Base-by-base conservation (phyloP, 2,797 vertebrate species). In the Limnodromus scolopaceus region DNA sequence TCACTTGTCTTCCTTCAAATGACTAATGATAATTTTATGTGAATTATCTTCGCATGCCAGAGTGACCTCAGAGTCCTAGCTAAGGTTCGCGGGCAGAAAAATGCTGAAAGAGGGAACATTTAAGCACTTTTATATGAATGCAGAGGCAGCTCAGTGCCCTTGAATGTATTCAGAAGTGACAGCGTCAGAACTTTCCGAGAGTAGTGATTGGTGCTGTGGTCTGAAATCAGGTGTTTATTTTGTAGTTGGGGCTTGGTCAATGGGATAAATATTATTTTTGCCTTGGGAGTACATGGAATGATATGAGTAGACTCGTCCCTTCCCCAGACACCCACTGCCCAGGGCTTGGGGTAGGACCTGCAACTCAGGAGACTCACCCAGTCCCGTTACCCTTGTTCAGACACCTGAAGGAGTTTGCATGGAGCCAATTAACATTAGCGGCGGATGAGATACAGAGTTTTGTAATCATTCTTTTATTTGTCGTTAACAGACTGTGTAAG, bases 21-120 rank as follows among this genome's bases (percentile, higher is more conserved):
- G 75, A 85, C 75, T 72, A 72, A 89, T 55, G 74, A 80, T 89
- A 84, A 95, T 94, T 96, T 89, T 86, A 88, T 86, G 71, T 84
- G 94, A 88, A 85, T 87, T 87, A 65, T 83, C 72, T 96, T 89
- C 18, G 1, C 65, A 49, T 87, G 68, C 55, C 87, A 84, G 85
- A 85, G 76, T 88, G 92, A 94, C 85, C 78, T 94, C 60, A 48
- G 60, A 81, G 71, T 83, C 49, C 87, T 66, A 74, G 75, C 75
- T 93, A 84, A 78, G 66, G 76, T 78, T 96, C n/a, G 6, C 43
- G 92, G 78, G 65, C 76, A 90, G 87, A 77, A 94, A 96, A 94
- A 69, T 55, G 83, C 74, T 95, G 87, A 88, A 92, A 91, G 86
- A 75, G 23, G 24, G 69, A 87, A 87, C 4, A 3, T 70, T 88